Base-by-base conservation (phyloP, 2,113 vertebrate genomes). In the Chloroceryle aenea region DNA sequence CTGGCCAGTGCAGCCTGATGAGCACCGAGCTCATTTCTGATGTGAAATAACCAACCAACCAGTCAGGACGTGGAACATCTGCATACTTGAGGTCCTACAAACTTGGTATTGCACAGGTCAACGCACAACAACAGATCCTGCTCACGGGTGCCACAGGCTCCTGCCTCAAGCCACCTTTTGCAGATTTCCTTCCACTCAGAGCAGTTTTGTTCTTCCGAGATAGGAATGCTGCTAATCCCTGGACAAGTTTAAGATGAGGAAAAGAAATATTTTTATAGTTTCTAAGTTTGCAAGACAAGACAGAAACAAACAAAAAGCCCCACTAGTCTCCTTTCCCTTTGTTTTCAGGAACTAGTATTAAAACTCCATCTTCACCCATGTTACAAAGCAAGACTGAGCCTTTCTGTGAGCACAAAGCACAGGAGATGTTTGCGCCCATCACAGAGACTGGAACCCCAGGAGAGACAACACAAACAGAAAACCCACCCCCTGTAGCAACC, bases 11-110 rank as follows among this genome's bases (percentile, higher is more conserved):
- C 22, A 58, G 26, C 4, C 67, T 29, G 6, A 66, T 47, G 7
- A 85, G 58, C 38, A 42, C 26, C 58, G 25, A 87, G 34, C 16
- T 36, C 1, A 38, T 42, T 74, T 69, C 43, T 42, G 34, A 61
- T 19, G 55, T 6, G 43, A 89, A 83, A 78, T 23, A 47, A 85
- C 42, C 3, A 7, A n/a, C 29, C 11, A 43, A 83, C 79, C n/a
- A 72, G 30, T 14, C 23, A 59, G 9, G 27, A 43, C 58, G 32
- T 61, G 55, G 27, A 72, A 62, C 15, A 47, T 47, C 6, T 0
- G 0, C 32, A 30, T 17, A 40, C 30, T 14, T 18, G 9, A 72
- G 1, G 4, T 55, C 38, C 20, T 18, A 32, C 1, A 26, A 22
- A 59, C 30, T 14, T n/a, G 14, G 17, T n/a, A 50, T 66, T 12